Conservation (phyloP, 2,113 vertebrate genomes). For the Oceanodroma tethys region DNA sequence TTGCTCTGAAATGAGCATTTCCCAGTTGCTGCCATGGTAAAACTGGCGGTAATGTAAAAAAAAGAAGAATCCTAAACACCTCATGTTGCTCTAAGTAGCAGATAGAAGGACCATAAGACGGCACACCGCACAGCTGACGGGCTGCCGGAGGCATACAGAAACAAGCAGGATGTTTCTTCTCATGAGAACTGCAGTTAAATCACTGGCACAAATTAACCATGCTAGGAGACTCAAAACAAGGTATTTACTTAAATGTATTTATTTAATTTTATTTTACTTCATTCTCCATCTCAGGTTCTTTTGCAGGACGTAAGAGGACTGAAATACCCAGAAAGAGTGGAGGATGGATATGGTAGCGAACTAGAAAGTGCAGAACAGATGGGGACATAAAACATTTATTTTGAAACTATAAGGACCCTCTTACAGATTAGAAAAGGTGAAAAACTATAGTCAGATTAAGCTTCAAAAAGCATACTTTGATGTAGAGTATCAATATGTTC, state of each 20-base stretch:
- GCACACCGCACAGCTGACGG: neutral
- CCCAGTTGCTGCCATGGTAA: neutral
- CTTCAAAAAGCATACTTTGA: neutral
- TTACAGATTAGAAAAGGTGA: neutral
- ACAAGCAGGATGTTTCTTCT: neutral
- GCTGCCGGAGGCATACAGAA: neutral
- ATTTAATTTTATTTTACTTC: neutral
- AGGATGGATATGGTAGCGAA: neutral
- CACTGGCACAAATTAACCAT: neutral
- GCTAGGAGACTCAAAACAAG: neutral
- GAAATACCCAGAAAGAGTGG: neutral
- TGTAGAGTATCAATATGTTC: neutral
- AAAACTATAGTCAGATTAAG: neutral
- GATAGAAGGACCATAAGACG: neutral
- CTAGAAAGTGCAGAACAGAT: neutral
- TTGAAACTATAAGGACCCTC: neutral
- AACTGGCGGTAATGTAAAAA: neutral
- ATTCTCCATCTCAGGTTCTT: neutral
- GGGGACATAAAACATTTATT: neutral
- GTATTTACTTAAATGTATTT: neutral
- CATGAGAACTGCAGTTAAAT: neutral
- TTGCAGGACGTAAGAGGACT: neutral
- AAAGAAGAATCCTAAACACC: neutral
- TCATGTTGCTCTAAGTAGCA: neutral
- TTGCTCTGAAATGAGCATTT: neutral